phyloP scores from a whole-genome alignment of 2,113 vertebrate genomes.

The Microtus oregoni region DNA sequence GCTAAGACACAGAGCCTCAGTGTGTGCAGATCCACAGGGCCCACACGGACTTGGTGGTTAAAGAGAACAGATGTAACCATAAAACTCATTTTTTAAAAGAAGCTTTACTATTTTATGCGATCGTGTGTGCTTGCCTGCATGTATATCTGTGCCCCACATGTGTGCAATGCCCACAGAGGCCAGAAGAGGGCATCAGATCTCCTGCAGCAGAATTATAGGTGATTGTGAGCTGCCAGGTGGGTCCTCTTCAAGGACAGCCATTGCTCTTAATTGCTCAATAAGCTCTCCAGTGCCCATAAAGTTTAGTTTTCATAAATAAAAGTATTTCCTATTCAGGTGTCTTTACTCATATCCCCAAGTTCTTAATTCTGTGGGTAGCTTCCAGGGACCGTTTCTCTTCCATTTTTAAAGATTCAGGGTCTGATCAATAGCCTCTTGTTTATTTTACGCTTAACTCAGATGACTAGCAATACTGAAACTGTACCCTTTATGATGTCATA shows the following conservation, averaged over 20 bases:
- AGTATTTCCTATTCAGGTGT: neutral
- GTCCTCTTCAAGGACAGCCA: neutral
- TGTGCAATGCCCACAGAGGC: neutral
- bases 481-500: neutral
- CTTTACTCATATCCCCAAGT: neutral
- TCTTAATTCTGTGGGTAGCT: constrained; percentile 24
- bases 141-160: neutral
- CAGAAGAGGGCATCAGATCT: neutral
- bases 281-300: neutral
- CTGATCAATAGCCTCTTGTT: neutral
- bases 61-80: neutral
- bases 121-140: neutral
- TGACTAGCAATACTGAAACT: neutral
- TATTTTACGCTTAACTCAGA: constrained; percentile 26
- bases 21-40: neutral
- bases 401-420: neutral
- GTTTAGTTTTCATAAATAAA: neutral
- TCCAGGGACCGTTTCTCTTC: neutral
- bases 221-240: neutral
- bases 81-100: neutral
- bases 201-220: neutral
- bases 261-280: neutral
- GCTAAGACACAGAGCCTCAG: neutral
- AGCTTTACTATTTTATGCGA: neutral
- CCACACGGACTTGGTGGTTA: neutral